Percentiles rank a stretch among this genome's conserved stretches.
These are phyloP conservation scores for Heliconius hortense DNA, from an alignment of 2,888 invertebrate species.

Conservation along the genomic window DNA sequence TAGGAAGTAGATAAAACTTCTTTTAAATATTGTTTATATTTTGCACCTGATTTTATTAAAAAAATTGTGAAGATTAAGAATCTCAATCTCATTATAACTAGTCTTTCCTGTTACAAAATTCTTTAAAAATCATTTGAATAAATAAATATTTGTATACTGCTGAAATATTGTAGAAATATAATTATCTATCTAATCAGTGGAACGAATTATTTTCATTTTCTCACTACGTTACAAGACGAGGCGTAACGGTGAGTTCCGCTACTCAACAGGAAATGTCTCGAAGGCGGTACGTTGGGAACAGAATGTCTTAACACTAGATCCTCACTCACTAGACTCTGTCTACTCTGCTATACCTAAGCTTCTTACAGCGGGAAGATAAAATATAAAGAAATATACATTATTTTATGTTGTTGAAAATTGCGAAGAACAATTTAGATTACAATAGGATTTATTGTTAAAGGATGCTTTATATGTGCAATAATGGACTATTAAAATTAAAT, in stretches of 20 bases:
- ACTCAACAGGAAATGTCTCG: background rate
- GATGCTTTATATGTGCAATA: constrained; percentile 1
- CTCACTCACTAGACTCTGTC: too few relatives aligned
- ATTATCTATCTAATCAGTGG: too few relatives aligned
- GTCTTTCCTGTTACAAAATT: background rate
- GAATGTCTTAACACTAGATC: too few relatives aligned
- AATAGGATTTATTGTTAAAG: background rate
- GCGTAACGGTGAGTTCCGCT: too few relatives aligned
- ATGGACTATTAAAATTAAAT: background rate
- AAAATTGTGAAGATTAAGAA: background rate
- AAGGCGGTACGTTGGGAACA: too few relatives aligned
- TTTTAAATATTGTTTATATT: background rate
- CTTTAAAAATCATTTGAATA: background rate
- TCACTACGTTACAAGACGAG: too few relatives aligned
- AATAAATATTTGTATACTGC: too few relatives aligned
- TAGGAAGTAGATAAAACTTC: too few relatives aligned
- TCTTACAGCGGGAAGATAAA: background rate
- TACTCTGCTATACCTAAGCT: background rate
- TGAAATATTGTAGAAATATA: too few relatives aligned
- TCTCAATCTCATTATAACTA: background rate
- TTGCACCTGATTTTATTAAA: background rate
- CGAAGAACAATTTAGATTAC: background rate
- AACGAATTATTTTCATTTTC: too few relatives aligned
- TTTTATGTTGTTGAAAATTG: background rate
- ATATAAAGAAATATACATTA: background rate